A percentile compares a stretch with the other conserved stretches of the same genome.
Evolutionary conservation across 1,140 invertebrate species (phyloP).

Genomic region (Trichomalopsis sarcophagae): DNA sequence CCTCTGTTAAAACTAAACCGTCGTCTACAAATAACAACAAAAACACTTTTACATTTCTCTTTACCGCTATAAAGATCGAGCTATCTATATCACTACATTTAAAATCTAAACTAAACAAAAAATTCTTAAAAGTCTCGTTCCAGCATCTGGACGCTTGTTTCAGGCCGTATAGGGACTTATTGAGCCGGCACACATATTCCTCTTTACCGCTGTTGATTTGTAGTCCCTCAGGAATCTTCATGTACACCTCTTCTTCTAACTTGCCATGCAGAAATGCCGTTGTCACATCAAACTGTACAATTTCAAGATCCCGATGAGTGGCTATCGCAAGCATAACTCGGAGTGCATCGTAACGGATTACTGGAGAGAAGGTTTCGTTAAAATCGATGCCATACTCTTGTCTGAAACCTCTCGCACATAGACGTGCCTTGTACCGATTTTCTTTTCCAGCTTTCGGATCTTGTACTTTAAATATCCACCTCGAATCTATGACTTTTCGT

Average conservation of each 20-base stretch:
- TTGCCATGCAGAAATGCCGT: conserved; percentile 69
- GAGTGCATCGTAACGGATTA: conserved; percentile 57
- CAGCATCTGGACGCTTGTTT: conserved; percentile 53
- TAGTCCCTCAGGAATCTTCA: conserved; percentile 63
- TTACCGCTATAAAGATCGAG: conserved; percentile 34
- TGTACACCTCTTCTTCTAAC: conserved; percentile 63
- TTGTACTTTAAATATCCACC: conserved; percentile 61
- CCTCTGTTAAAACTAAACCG: conserved; percentile 32
- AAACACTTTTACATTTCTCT: neutral
- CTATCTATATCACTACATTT: conserved; percentile 44
- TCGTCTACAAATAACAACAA: conserved; percentile 53
- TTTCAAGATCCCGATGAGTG: conserved; percentile 53
- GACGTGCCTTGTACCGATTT: conserved; percentile 56
- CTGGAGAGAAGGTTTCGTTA: conserved; percentile 60
- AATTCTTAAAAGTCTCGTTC: conserved; percentile 41
- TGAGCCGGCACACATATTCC: conserved; percentile 48
- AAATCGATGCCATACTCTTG: conserved; percentile 60
- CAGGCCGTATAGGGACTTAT: conserved; percentile 61
- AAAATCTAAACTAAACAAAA: conserved; percentile 26
- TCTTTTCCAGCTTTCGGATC: neutral
- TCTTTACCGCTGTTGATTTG: neutral
- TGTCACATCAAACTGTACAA: conserved; percentile 65
- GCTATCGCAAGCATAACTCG: conserved; percentile 58
- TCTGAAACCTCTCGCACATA: conserved; percentile 58
- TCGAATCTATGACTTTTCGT: conserved; percentile 56